These are phyloP conservation scores for Elgaria multicarinata DNA, from an alignment of 2,113 vertebrate genomes.

Conservation along the genomic window DNA sequence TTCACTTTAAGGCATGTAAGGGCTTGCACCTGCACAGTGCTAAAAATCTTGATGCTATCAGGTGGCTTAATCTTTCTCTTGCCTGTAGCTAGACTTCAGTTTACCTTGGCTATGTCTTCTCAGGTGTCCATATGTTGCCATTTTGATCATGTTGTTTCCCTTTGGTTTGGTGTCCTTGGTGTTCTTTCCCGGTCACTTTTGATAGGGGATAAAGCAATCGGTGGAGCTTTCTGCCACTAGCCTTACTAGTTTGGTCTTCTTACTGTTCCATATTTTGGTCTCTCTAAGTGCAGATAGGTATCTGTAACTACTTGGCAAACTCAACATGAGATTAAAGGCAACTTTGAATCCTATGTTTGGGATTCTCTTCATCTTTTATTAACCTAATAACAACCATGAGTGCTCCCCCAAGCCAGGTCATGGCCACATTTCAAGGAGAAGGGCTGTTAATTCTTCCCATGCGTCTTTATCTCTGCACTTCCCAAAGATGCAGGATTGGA, in stretches of 20 bases:
- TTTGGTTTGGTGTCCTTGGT: neutral
- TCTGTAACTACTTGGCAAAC: neutral
- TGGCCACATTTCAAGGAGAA: neutral
- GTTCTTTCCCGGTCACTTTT: neutral
- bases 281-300: neutral
- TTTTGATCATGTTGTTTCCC: neutral
- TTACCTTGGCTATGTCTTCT: neutral
- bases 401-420: neutral
- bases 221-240: neutral
- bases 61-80: neutral
- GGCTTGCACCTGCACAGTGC: neutral
- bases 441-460: neutral
- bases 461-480: neutral
- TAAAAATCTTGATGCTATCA: constrained; percentile 3
- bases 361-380: neutral
- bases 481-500: no score
- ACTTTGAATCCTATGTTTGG: neutral
- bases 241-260: neutral
- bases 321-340: neutral
- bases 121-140: neutral
- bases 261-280: neutral
- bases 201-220: neutral
- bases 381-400: neutral
- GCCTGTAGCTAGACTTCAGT: neutral
- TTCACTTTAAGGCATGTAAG: fast-evolving